Conservation (phyloP, 2,888 invertebrate species). For the Lithophane socia region DNA sequence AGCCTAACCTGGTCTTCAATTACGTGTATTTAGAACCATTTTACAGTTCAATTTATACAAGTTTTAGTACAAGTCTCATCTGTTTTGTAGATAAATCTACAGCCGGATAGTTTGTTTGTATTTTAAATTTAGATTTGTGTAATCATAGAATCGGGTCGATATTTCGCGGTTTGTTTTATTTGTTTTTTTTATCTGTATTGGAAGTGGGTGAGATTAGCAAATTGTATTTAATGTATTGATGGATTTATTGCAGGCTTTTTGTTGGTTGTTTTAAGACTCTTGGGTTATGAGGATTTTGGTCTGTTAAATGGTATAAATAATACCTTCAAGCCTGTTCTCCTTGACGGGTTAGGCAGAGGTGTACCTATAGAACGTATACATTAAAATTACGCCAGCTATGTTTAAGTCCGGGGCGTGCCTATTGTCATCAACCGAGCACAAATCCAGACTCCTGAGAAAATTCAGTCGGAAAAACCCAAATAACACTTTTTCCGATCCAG, state of each 20-base stretch:
- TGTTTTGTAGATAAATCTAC: slow-evolving; percentile 48
- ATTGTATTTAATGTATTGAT: slow-evolving; percentile 9
- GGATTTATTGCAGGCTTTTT: slow-evolving; percentile 2
- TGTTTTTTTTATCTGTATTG: slow-evolving; percentile 23
- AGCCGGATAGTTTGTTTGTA: slow-evolving; percentile 33
- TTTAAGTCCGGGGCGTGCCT: too few species aligned
- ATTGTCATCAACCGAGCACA: too few species aligned
- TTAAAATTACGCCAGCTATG: too few species aligned
- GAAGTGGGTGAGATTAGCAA: slow-evolving; percentile 27
- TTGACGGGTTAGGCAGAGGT: too few species aligned
- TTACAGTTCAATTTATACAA: slow-evolving; percentile 34
- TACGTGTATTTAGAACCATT: not conserved
- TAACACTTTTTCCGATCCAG: too few species aligned
- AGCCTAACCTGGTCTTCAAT: slow-evolving; percentile 4
- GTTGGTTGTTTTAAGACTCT: not conserved
- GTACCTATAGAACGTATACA: too few species aligned
- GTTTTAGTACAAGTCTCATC: slow-evolving; percentile 45
- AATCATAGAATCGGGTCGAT: slow-evolving; percentile 40
- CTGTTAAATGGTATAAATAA: not conserved
- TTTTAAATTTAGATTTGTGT: slow-evolving; percentile 42
- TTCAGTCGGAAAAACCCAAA: too few species aligned
- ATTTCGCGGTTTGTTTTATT: slow-evolving; percentile 19
- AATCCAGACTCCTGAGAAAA: too few species aligned
- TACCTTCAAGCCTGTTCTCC: too few species aligned
- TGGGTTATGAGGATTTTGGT: slow-evolving; percentile 1